phyloP scores from a whole-genome alignment of 2,113 vertebrate species.

The Microtus richardsoni region DNA sequence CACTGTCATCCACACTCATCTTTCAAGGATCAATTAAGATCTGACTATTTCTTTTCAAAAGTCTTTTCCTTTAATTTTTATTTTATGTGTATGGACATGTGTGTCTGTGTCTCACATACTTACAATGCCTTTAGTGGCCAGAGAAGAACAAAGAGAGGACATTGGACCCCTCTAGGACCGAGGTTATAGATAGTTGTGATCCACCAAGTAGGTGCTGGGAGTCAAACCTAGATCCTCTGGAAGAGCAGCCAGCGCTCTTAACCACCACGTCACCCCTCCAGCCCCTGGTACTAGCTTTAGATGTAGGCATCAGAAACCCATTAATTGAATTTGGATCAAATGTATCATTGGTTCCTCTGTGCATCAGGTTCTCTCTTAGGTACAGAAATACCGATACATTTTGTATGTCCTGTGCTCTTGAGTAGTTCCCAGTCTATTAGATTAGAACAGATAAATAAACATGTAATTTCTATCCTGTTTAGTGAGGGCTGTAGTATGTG shows the following conservation, averaged over 20 bases:
- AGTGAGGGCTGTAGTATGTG: background rate
- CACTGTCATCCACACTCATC: background rate
- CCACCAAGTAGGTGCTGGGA: background rate
- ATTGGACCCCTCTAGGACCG: background rate
- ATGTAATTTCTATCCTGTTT: background rate
- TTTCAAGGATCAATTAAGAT: background rate
- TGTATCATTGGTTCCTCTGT: background rate
- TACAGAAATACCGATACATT: background rate
- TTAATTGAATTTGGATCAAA: background rate
- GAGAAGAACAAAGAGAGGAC: background rate
- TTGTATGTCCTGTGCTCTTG: background rate
- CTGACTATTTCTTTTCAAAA: background rate
- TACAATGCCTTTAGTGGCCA: background rate
- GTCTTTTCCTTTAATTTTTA: background rate
- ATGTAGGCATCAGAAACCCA: background rate
- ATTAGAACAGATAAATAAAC: background rate
- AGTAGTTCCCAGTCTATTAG: background rate
- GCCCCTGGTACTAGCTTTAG: background rate
- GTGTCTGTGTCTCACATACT: background rate
- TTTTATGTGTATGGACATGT: background rate
- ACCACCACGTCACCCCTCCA: background rate
- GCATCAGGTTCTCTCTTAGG: background rate
- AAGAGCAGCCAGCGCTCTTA: background rate
- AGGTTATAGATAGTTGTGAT: background rate
- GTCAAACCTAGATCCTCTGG: background rate